A percentile compares a stretch with the other conserved stretches of the same genome.
These are phyloP conservation scores for Brachyptera putata DNA, from an alignment of 2,888 invertebrate genomes.

Conservation along the genomic window DNA sequence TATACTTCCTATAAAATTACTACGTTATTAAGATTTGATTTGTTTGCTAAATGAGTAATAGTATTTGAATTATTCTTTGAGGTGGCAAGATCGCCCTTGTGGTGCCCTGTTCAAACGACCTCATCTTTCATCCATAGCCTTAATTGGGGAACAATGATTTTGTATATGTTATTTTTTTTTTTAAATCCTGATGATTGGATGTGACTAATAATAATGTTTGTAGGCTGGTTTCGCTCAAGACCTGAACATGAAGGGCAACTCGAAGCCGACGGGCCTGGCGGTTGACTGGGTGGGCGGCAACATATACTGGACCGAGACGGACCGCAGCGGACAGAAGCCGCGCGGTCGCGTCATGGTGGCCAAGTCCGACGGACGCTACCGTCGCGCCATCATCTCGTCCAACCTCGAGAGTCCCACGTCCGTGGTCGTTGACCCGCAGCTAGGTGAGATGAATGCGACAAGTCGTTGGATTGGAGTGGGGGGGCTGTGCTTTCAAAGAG, in stretches of 20 bases:
- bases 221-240: slow-evolving; percentile 73
- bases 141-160: too few species aligned
- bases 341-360: slow-evolving; percentile 76
- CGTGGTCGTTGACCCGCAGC: slow-evolving; percentile 79
- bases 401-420: slow-evolving; percentile 85
- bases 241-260: slow-evolving; percentile 71
- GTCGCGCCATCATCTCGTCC: slow-evolving; percentile 70
- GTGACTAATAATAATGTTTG: background rate
- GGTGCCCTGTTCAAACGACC: too few species aligned
- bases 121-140: too few species aligned
- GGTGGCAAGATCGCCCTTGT: too few species aligned
- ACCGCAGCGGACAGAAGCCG: slow-evolving; percentile 68
- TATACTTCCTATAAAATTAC: too few species aligned
- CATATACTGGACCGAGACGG: slow-evolving; percentile 89
- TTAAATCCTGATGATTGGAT: too few species aligned
- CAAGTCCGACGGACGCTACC: slow-evolving; percentile 83
- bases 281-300: slow-evolving; percentile 93
- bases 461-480: too few species aligned
- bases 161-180: too few species aligned
- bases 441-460: slow-evolving; percentile 58
- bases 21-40: too few species aligned
- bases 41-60: too few species aligned
- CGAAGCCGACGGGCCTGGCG: slow-evolving; percentile 83
- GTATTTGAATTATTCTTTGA: too few species aligned
- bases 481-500: too few species aligned